phyloP scores from a whole-genome alignment of 2,797 vertebrate species.

The Coracias cyanogaster region DNA sequence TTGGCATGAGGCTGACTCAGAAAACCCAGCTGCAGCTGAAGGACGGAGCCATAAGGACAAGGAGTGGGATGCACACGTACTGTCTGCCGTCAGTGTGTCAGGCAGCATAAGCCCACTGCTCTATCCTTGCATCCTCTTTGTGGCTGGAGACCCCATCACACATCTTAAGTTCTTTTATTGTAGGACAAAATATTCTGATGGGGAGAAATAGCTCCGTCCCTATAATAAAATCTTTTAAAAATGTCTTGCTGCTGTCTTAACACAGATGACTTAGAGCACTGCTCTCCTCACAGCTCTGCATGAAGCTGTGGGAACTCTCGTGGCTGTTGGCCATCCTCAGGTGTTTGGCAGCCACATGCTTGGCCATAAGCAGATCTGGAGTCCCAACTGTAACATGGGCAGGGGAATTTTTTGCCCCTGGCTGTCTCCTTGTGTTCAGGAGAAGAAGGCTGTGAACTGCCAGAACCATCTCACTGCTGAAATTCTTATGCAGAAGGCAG shows the following conservation, averaged over 20 bases:
- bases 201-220: background rate
- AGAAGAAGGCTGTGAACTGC: background rate
- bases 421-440: background rate
- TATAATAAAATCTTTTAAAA: background rate
- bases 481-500: background rate
- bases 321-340: background rate
- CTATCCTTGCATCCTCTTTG: background rate
- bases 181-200: background rate
- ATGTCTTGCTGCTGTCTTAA: background rate
- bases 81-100: fast-evolving
- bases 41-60: background rate
- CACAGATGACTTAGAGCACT: background rate
- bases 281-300: background rate
- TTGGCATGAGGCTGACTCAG: background rate
- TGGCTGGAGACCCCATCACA: background rate
- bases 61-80: background rate
- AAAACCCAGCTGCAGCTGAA: background rate
- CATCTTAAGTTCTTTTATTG: background rate
- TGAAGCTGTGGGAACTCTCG: background rate
- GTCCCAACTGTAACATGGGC: background rate
- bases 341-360: fast-evolving
- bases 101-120: background rate
- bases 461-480: background rate
- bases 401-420: background rate
- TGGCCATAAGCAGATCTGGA: background rate